These are phyloP conservation scores for Drosophila yakuba DNA, from an alignment of 1,140 invertebrate genomes.

Conservation along the genomic window DNA sequence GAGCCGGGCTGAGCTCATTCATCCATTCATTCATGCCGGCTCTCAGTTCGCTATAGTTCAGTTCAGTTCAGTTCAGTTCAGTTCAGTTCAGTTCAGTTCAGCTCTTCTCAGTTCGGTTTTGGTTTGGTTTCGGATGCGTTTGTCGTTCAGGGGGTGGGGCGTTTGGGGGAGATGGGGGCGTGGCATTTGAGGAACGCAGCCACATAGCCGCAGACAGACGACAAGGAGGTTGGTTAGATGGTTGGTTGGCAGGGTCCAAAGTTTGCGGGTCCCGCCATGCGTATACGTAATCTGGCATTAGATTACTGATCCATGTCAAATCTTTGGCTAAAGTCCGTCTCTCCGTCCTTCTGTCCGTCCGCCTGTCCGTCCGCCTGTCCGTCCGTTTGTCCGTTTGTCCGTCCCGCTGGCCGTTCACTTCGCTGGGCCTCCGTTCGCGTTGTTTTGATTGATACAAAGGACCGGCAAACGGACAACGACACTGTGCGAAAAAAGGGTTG, in stretches of 20 bases:
- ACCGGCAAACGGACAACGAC: conserved; percentile 2
- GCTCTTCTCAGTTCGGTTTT: conserved; percentile 12
- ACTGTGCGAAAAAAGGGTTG: conserved; percentile 1
- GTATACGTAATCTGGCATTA: conserved; percentile 85
- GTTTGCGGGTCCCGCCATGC: conserved; percentile 73
- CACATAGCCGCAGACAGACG: conserved; percentile 36
- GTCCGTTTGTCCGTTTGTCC: neutral
- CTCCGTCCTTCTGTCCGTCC: neutral
- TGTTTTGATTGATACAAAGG: conserved; percentile 82
- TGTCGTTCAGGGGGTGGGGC: neutral
- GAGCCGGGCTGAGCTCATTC: conserved; percentile 69
- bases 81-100: conserved; percentile 15
- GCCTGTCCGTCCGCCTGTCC: neutral
- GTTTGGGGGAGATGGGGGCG: conserved; percentile 14
- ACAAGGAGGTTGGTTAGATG: conserved; percentile 1
- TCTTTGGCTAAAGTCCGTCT: conserved; percentile 80
- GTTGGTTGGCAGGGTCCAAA: conserved; percentile 29
- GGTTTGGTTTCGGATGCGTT: conserved; percentile 19
- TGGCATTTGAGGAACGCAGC: conserved; percentile 40
- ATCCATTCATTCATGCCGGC: conserved; percentile 80
- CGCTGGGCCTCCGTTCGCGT: conserved; percentile 34
- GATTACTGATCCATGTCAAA: conserved; percentile 85
- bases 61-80: conserved; percentile 26
- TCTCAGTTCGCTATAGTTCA: conserved; percentile 28
- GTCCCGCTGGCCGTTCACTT: conserved; percentile 6